A percentile compares a stretch with the other conserved stretches of the same genome.
Evolutionary conservation across 2,797 vertebrate genomes (phyloP).

Genomic region (Phaenicophaeus curvirostris): DNA sequence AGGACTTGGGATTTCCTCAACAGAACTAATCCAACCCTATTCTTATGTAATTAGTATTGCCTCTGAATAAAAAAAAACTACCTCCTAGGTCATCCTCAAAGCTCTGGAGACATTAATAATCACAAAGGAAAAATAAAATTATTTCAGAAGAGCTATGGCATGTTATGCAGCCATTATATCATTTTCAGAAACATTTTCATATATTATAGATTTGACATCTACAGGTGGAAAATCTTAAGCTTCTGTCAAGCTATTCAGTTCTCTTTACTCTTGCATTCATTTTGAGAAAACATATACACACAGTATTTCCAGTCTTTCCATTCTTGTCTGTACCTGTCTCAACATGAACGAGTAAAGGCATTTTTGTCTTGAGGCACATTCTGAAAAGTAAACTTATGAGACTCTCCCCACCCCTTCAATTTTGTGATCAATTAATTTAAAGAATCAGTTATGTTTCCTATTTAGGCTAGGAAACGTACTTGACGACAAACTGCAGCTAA

Average conservation of each 20-base stretch:
- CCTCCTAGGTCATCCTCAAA: neutral
- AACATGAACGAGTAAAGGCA: neutral
- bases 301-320: neutral
- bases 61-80: neutral
- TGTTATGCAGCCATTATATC: neutral
- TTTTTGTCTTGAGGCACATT: neutral
- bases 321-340: neutral
- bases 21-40: neutral
- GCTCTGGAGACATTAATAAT: neutral
- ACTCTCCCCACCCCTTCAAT: accelerated
- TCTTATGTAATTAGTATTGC: neutral
- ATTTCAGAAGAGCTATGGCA: neutral
- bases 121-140: neutral
- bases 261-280: neutral
- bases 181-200: neutral
- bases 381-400: neutral
- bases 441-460: neutral
- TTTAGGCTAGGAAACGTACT: neutral
- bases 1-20: neutral
- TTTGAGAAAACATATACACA: neutral
- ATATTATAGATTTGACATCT: neutral
- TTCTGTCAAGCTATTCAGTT: neutral
- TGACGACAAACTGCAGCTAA: neutral
- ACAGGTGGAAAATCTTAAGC: neutral
- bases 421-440: neutral